phyloP scores from a whole-genome alignment of 2,113 vertebrate genomes.

The Microtus oregoni region DNA sequence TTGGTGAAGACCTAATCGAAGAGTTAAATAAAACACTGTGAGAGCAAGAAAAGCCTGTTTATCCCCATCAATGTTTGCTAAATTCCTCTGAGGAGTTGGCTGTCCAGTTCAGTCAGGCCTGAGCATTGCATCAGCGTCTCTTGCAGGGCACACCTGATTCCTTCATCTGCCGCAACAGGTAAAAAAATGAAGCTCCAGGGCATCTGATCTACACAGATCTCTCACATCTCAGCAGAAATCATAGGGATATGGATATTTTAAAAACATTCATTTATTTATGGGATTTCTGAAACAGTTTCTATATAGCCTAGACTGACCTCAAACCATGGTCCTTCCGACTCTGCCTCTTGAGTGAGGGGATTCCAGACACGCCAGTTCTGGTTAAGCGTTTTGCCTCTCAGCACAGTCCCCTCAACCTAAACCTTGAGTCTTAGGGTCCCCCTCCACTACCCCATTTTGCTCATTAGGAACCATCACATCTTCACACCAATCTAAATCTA shows the following conservation, averaged over 20 bases:
- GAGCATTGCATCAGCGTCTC: background rate
- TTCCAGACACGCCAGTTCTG: background rate
- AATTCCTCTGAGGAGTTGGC: background rate
- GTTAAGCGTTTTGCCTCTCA: background rate
- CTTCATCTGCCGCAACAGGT: background rate
- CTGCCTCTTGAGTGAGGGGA: background rate
- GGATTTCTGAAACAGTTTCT: background rate
- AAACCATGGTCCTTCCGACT: background rate
- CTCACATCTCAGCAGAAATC: background rate
- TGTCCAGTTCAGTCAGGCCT: constrained; percentile 15
- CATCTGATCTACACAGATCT: background rate
- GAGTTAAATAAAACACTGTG: constrained; percentile 28
- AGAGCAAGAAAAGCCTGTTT: constrained; percentile 68
- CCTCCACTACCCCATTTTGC: background rate
- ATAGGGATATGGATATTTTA: background rate
- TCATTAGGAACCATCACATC: background rate
- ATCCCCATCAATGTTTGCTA: background rate
- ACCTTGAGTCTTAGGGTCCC: background rate
- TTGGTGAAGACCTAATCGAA: constrained; percentile 23
- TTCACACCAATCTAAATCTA: background rate
- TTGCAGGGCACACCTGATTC: background rate
- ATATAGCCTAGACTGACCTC: background rate
- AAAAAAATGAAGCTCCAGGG: background rate
- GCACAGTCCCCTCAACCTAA: background rate
- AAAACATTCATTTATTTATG: background rate